Conservation (phyloP, 2,113 vertebrate species). For the Saguinus midas region DNA sequence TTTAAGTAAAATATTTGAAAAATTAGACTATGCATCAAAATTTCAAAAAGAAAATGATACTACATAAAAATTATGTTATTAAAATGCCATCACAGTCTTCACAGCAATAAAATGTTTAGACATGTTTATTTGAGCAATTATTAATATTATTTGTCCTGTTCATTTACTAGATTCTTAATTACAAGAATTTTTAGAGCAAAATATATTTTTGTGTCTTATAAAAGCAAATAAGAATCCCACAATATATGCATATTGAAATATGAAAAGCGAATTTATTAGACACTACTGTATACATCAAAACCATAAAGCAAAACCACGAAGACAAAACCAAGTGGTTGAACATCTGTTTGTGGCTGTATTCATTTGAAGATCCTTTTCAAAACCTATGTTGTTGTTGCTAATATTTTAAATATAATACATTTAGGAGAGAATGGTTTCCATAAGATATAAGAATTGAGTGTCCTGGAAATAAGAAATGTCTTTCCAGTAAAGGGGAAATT, state of each 20-base stretch:
- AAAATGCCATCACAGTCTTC: background rate
- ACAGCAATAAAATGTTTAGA: background rate
- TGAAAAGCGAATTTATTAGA: background rate
- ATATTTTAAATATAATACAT: background rate
- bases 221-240: background rate
- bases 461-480: background rate
- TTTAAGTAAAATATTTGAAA: background rate
- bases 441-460: background rate
- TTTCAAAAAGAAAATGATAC: background rate
- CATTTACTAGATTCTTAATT: background rate
- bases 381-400: background rate
- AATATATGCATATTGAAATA: background rate
- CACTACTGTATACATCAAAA: background rate
- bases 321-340: background rate
- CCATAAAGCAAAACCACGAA: background rate
- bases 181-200: background rate
- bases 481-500: background rate
- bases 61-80: background rate
- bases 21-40: background rate
- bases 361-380: background rate
- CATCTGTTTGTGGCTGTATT: background rate
- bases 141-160: background rate
- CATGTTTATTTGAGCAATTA: background rate
- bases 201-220: background rate
- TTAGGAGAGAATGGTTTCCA: background rate